A percentile compares a stretch with the other conserved stretches of the same genome.
These are phyloP conservation scores for Indicator indicator DNA, from an alignment of 2,113 vertebrate species.

Conservation along the genomic window DNA sequence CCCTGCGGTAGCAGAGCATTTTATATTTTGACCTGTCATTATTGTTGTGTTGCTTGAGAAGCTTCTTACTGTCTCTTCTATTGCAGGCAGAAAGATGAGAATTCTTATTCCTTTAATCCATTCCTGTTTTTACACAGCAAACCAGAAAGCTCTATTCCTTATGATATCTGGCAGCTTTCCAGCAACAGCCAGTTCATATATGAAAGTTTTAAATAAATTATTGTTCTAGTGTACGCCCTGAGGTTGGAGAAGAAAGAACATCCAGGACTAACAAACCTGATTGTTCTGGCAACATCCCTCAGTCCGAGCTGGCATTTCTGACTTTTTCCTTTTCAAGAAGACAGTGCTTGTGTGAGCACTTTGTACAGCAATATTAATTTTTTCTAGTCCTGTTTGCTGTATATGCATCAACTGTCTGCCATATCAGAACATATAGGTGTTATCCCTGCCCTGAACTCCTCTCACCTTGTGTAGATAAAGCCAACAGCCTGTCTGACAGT, in stretches of 20 bases:
- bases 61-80: neutral
- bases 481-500: constrained; percentile 33
- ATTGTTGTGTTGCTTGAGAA: neutral
- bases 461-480: constrained; percentile 26
- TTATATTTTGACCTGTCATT: neutral
- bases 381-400: constrained; percentile 27
- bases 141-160: constrained; percentile 51
- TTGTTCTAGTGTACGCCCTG: constrained; percentile 77
- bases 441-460: constrained; percentile 24
- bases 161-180: constrained; percentile 61
- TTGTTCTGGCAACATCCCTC: constrained; percentile 73
- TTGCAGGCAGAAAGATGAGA: neutral
- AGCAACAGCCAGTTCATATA: constrained; percentile 69
- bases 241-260: constrained; percentile 77
- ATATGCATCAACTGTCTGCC: neutral
- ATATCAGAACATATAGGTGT: neutral
- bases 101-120: neutral
- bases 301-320: constrained; percentile 64
- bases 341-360: constrained; percentile 53
- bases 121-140: constrained; percentile 40
- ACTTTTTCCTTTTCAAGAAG: constrained; percentile 39
- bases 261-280: constrained; percentile 82
- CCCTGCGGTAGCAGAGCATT: neutral
- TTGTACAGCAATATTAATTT: constrained; percentile 42
- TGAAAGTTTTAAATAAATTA: constrained; percentile 78